Evolutionary conservation across 2,797 vertebrate genomes (phyloP), one percentile per base, ranked within the genome.

Genomic region (Pangasius krempfi): DNA sequence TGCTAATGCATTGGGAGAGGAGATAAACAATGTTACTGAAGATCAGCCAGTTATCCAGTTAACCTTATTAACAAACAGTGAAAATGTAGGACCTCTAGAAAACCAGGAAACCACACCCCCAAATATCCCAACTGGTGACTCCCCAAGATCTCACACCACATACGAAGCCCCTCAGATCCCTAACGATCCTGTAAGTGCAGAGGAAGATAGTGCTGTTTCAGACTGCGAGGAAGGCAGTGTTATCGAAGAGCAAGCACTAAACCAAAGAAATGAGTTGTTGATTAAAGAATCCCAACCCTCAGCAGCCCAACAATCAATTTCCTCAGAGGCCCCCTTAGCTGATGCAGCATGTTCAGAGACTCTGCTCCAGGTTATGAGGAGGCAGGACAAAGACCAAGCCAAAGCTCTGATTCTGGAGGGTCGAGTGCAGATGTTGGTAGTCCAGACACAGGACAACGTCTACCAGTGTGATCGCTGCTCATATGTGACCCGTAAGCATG

Each of bases 351-450:
- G 25, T 0, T 89, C 92, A 0, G 93, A 94, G 58, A 94, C 96
- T 0, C 96, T 97, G 86, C 93, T 98, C 60, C 96, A 96, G 90
- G 96, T 96, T 0, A 93, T 98, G 89, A 96, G 96, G 91, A 97
- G 95, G 89, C 97, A 96, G 37, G 98, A 99, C 94, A 97, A 96
- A 92, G 97, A 98, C 76, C 97, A 98, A 89, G 97, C 97, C 0
- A 96, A 98, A 64, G 95, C 97, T 0, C 94, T 99, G 92, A 96
- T 99, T 33, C 92, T 98, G 89, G 98, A 99, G 88, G 99, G 98
- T 4, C 95, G 96, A 14, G 98, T 99, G 66, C 97, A 98, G 92
- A 97, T 99, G 97, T 94, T 99, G 9, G 96, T 98, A 89, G 96
- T 98, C 75, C 97, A 97, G 86, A 96, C 95, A 0, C 93, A 95